A percentile compares a stretch with the other conserved stretches of the same genome.
phyloP scores from a whole-genome alignment of 2,113 vertebrate species.

The Phalacrocorax pelagicus region DNA sequence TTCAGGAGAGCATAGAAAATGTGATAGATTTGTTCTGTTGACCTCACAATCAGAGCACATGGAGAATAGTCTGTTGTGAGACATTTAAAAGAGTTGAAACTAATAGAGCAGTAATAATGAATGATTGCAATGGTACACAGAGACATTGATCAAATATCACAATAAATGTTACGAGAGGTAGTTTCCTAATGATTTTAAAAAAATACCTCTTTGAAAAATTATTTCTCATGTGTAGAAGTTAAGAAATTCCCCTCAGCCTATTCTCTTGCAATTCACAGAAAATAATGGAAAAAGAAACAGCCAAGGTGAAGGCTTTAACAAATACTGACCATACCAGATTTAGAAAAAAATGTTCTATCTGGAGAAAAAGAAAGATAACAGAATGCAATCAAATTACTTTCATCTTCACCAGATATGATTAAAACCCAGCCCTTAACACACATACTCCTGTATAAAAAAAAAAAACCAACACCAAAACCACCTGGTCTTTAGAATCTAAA shows the following conservation, averaged over 20 bases:
- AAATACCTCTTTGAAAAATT: neutral
- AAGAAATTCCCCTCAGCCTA: neutral
- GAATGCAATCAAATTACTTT: neutral
- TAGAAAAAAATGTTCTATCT: neutral
- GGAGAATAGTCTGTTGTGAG: neutral
- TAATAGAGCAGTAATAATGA: neutral
- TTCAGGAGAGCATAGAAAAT: neutral
- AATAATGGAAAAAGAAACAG: neutral
- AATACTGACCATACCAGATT: neutral
- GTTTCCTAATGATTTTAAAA: neutral
- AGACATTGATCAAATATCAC: neutral
- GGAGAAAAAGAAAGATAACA: neutral
- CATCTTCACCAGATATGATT: neutral
- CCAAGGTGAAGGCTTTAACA: neutral
- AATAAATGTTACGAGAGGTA: neutral
- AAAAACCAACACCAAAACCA: neutral
- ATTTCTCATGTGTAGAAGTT: neutral
- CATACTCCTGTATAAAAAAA: neutral
- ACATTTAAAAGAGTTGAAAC: neutral
- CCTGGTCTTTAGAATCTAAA: neutral
- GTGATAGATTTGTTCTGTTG: neutral
- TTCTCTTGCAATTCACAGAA: neutral
- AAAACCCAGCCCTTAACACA: neutral
- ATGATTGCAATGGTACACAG: neutral
- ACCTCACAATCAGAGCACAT: neutral